Base-by-base conservation (phyloP, 1,140 invertebrate genomes). In the Bombus turneri region DNA sequence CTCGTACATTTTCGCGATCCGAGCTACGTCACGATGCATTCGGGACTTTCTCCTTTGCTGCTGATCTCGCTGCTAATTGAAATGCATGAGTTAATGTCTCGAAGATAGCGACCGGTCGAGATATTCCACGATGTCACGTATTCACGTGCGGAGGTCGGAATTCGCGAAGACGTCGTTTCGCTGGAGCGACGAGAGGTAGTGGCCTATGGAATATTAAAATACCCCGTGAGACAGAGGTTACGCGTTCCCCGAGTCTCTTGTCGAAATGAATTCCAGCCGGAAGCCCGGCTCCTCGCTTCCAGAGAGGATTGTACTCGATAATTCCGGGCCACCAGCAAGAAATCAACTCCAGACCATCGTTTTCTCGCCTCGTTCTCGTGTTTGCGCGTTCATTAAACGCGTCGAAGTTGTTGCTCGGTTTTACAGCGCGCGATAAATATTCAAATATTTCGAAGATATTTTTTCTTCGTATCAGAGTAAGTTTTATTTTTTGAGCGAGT, bases 111-210 rank as follows among this genome's bases (percentile, higher is more conserved):
- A 9, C 12, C 12, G 73, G 8, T 39, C 3, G 15, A 18, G 76
- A 25, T 68, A 28, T 66, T 43, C n/a, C 77, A 69, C 69, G 53
- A 69, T n/a, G 13, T 25, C 41, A 41, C 31, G 64, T 53, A 69
- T 68, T 39, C 59, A 34, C 28, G 18, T 1, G 39, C 62, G 59
- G 8, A 53, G 47, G 47, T 22, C 22, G 43, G 31, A 77, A 83
- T 72, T 34, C 84, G 85, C 83, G 81, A 86, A 83, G 81, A 78
- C 88, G 87, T 88, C 86, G 90, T 86, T 88, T 82, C 74, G 76
- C 6, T n/a, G 69, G n/a, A 75, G 69, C 74, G 82, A 62, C 69
- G 75, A 31, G 68, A 69, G 82, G 57, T 37, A 87, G 82, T 59
- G 75, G 74, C 41, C 71, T 74, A 64, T 85, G 83, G 80, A 80